phyloP scores from a whole-genome alignment of 2,797 vertebrate genomes.

The Platyrinchus mystaceus region DNA sequence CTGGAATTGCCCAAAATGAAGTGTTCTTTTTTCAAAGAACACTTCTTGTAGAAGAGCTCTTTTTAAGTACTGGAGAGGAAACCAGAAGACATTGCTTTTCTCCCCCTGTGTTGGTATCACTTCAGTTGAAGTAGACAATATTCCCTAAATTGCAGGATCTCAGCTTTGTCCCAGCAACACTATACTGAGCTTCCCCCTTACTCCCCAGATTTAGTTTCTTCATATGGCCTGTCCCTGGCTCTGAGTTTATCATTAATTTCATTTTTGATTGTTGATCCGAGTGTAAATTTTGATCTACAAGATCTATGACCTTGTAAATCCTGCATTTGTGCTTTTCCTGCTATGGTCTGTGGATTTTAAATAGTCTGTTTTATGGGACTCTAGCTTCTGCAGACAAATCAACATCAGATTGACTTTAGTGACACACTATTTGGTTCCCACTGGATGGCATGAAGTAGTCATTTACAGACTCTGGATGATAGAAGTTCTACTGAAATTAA shows the following conservation, averaged over 20 bases:
- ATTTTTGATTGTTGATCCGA: not conserved
- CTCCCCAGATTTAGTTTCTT: not conserved
- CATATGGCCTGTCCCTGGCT: not conserved
- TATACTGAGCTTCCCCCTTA: not conserved
- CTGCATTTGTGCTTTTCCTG: not conserved
- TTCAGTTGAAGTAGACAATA: not conserved
- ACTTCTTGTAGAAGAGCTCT: not conserved
- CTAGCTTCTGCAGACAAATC: not conserved
- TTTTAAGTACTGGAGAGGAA: not conserved
- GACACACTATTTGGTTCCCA: not conserved
- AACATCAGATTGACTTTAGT: not conserved
- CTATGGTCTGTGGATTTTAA: not conserved
- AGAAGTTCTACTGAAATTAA: not conserved
- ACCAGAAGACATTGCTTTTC: not conserved
- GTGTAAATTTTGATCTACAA: not conserved
- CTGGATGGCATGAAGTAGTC: not conserved
- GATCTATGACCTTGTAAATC: not conserved
- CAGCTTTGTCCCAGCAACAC: not conserved
- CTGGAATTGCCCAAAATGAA: not conserved
- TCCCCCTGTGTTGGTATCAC: not conserved
- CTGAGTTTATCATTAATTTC: not conserved
- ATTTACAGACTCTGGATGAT: not conserved
- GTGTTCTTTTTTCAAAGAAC: not conserved
- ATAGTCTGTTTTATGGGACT: not conserved
- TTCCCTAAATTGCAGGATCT: not conserved